Percentiles rank a stretch among this genome's conserved stretches.
These are phyloP conservation scores for Hylaeus volcanicus DNA, from an alignment of 1,140 invertebrate species.

Conservation along the genomic window DNA sequence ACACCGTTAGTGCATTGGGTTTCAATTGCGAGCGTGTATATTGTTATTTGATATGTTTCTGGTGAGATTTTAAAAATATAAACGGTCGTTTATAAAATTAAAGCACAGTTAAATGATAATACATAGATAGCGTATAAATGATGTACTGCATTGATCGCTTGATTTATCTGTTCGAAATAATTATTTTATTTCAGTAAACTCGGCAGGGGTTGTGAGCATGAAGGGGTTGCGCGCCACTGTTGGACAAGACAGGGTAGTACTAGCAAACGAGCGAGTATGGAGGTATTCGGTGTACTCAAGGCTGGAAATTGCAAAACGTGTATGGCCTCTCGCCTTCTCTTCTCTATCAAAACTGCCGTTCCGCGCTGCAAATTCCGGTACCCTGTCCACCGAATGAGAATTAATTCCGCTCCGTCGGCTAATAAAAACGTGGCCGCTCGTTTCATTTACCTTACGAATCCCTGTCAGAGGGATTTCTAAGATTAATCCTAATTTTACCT, in stretches of 20 bases:
- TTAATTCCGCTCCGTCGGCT: neutral
- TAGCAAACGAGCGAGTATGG: slow-evolving; percentile 31
- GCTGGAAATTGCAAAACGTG: slow-evolving; percentile 28
- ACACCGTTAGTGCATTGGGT: no score
- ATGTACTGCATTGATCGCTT: no score
- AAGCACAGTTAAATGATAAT: no score
- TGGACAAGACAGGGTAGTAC: slow-evolving; percentile 31
- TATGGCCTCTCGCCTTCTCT: slow-evolving; percentile 9
- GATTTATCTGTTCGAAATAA: no score
- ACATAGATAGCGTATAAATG: no score
- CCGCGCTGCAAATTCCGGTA: slow-evolving; percentile 16
- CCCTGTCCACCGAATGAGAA: slow-evolving; percentile 10
- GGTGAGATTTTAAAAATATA: no score
- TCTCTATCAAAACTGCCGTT: slow-evolving; percentile 37
- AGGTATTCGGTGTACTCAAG: slow-evolving; percentile 32
- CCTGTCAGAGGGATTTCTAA: neutral
- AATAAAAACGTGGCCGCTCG: neutral
- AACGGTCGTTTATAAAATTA: no score
- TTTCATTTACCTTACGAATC: neutral
- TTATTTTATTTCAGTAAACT: no score
- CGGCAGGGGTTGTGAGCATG: no score
- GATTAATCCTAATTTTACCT: neutral
- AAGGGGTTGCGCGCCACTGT: no score
- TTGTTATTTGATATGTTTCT: no score
- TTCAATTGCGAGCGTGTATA: no score